phyloP scores from a whole-genome alignment of 2,888 invertebrate genomes.

The Brachyptera putata region DNA sequence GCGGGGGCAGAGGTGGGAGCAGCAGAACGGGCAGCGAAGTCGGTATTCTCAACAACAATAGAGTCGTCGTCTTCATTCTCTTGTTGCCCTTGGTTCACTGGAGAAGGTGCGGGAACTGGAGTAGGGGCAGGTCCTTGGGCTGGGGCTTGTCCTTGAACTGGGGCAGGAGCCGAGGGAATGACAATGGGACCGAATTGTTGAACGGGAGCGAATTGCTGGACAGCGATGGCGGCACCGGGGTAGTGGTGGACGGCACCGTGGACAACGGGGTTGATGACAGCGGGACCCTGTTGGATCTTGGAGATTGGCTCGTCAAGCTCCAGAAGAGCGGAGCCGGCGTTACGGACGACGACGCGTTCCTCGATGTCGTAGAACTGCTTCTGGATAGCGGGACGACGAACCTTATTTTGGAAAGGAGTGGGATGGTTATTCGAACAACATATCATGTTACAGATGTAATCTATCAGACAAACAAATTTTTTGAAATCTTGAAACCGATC shows the following conservation, averaged over 20 bases:
- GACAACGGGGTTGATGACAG: conserved; percentile 42
- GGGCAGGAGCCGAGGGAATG: conserved; percentile 28
- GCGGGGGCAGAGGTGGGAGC: not conserved
- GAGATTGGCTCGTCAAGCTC: conserved; percentile 57
- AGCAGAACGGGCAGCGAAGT: conserved; percentile 40
- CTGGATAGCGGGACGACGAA: conserved; percentile 57
- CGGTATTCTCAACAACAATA: conserved; percentile 43
- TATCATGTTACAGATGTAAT: no score
- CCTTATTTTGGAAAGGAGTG: no score
- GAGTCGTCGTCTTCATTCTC: conserved; percentile 41
- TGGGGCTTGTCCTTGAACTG: conserved; percentile 28
- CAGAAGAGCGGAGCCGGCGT: conserved; percentile 57
- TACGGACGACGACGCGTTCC: conserved; percentile 55
- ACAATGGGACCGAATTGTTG: no score
- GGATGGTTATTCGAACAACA: no score
- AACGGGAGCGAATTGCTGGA: conserved; percentile 22
- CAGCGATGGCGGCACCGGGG: conserved; percentile 27
- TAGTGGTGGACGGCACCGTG: conserved; percentile 25
- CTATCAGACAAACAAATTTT: no score
- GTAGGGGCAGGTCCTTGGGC: conserved; percentile 32
- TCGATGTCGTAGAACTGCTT: conserved; percentile 62
- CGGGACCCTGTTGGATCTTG: conserved; percentile 51
- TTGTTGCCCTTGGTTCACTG: conserved; percentile 16
- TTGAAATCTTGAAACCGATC: no score
- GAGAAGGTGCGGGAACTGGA: conserved; percentile 23